phyloP scores from a whole-genome alignment of 1,140 invertebrate species.

The Drosophila rhopaloa region DNA sequence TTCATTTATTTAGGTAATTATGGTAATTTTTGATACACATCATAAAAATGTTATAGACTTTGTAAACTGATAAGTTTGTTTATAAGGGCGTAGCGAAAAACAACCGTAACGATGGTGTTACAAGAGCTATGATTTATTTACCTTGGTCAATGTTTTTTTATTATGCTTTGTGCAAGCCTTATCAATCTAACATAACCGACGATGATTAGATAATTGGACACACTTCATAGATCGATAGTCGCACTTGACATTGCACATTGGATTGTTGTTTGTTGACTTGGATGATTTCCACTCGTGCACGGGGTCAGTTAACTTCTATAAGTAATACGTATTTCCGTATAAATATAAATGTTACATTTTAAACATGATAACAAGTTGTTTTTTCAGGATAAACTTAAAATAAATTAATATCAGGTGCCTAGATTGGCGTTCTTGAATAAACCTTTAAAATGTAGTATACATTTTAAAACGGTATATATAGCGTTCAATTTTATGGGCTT shows the following conservation, averaged over 20 bases:
- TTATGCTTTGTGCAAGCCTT: not conserved
- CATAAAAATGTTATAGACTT: not conserved
- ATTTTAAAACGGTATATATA: too few species aligned
- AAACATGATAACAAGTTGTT: too few species aligned
- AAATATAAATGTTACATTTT: not conserved
- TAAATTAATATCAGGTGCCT: too few species aligned
- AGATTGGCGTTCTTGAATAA: too few species aligned
- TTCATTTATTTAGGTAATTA: too few species aligned
- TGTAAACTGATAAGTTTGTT: not conserved
- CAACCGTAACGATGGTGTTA: slow-evolving; percentile 9
- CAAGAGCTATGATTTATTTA: slow-evolving; percentile 32
- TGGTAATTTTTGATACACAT: not conserved
- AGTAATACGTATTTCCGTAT: not conserved
- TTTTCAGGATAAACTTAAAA: too few species aligned
- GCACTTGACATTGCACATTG: slow-evolving; percentile 16
- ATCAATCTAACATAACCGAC: slow-evolving; percentile 12
- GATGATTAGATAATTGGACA: slow-evolving; percentile 20
- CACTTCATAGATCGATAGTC: not conserved
- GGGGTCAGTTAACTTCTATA: not conserved
- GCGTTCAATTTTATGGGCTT: too few species aligned
- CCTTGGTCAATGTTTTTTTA: not conserved
- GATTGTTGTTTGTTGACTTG: not conserved
- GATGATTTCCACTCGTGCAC: not conserved
- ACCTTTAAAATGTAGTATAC: too few species aligned
- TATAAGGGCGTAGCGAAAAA: not conserved